Evolutionary conservation across 1,140 invertebrate genomes (phyloP).

Genomic region (Cydia splendana): DNA sequence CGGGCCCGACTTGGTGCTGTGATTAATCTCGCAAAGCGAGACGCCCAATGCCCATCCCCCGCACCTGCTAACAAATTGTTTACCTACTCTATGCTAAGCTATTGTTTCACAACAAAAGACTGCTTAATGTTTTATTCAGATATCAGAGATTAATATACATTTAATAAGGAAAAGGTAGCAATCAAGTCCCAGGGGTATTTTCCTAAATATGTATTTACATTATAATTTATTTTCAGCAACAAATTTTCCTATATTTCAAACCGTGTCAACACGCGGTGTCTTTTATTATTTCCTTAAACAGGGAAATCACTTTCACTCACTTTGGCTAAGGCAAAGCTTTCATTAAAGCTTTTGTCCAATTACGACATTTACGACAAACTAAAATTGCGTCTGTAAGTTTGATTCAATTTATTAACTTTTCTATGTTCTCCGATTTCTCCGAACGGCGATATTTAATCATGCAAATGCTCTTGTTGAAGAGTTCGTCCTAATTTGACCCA

Average conservation of each 20-base stretch:
- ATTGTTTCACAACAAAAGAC: slow-evolving; percentile 35
- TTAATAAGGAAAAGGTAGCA: slow-evolving; percentile 16
- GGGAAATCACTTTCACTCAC: no score
- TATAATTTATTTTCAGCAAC: not conserved
- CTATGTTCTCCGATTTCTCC: no score
- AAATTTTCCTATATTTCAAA: no score
- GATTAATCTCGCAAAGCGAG: slow-evolving; percentile 64
- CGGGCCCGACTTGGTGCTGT: slow-evolving; percentile 45
- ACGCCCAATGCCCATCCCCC: slow-evolving; percentile 43
- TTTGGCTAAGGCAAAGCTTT: not conserved
- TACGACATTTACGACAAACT: not conserved
- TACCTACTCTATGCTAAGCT: slow-evolving; percentile 45
- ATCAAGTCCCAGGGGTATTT: not conserved
- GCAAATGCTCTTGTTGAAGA: no score
- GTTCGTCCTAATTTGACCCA: no score
- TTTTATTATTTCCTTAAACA: no score
- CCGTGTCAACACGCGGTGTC: no score
- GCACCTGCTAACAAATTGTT: slow-evolving; percentile 71
- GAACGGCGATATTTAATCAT: no score
- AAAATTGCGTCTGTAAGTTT: not conserved
- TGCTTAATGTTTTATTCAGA: slow-evolving; percentile 37
- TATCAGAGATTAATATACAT: slow-evolving; percentile 20
- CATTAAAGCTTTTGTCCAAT: not conserved
- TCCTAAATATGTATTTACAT: not conserved
- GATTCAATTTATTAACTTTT: no score